Evolutionary conservation across 2,797 vertebrate genomes (phyloP), one percentile per base, ranked within the genome.

Genomic region (Amblyopsis hoosieri): DNA sequence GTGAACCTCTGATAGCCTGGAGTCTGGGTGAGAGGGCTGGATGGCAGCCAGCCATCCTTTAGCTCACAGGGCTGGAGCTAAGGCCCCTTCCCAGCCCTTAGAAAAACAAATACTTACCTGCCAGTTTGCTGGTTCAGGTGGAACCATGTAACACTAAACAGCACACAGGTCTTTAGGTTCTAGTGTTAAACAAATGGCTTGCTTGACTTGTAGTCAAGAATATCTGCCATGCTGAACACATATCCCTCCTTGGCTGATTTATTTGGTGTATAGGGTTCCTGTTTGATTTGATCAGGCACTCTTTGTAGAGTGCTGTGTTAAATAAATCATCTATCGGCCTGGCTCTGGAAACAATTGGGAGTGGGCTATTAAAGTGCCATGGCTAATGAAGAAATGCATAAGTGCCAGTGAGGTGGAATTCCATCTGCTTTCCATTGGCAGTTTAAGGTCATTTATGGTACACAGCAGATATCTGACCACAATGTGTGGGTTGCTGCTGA

Each of bases 261-360:
- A 70, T 63, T 37, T n/a, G 45, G 56, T 57, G 60, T 48, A 23
- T 23, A 60, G 57, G 29, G 29, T 60, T 49, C 64, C 67, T 60
- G 45, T 67, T 15, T 58, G 67, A 57, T 80, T 76, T 79, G 75
- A 86, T 78, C 67, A 4, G 60, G 67, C 57, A 54, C 61, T 71
- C 57, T 76, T 77, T 87, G 71, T 76, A 66, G 55, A 71, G 64
- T 10, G 15, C 62, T 3, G 31, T 14, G 1, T 45, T 62, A 42
- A 65, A 76, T 83, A 78, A 80, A 78, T 84, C 66, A 55, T 45
- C 69, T 71, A 78, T 86, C 83, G 74, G 64, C 46, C 3, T 7
- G 50, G 45, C 71, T 89, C 90, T 92, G 90, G 89, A 84, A 91
- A 81, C 86, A 88, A 90, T 91, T 90, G 75, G 23, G 67, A 64